Evolutionary conservation across 2,888 invertebrate genomes (phyloP).

Genomic region (Mythimna lalbum): DNA sequence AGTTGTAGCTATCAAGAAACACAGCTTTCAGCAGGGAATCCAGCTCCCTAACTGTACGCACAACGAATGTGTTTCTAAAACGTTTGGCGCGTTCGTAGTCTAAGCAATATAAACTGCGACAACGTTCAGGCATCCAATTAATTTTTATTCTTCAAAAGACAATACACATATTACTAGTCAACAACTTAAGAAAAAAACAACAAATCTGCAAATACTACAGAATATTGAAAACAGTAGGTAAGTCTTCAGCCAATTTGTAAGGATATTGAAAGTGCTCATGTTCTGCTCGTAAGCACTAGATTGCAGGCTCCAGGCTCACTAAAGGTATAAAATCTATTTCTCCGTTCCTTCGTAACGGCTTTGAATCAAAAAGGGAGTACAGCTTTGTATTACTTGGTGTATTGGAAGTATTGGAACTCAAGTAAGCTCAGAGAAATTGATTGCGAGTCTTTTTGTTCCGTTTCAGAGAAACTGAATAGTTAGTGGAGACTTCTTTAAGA

Average conservation of each 20-base stretch:
- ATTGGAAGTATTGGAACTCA: constrained; percentile 26
- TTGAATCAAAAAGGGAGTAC: constrained; percentile 14
- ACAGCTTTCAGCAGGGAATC: too few species aligned
- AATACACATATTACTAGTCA: too few species aligned
- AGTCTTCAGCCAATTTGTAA: constrained; percentile 35
- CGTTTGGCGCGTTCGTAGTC: too few species aligned
- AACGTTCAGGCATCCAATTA: neutral
- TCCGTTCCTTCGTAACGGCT: constrained; percentile 5
- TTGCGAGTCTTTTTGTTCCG: neutral
- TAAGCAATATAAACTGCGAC: neutral
- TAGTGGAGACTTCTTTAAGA: constrained; percentile 21
- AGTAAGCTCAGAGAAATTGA: constrained; percentile 15
- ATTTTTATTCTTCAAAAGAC: neutral
- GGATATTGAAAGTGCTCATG: constrained; percentile 42
- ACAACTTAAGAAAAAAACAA: neutral
- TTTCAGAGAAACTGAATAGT: constrained; percentile 21
- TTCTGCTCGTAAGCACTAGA: constrained; percentile 12
- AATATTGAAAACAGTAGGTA: constrained; percentile 3
- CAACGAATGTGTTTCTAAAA: too few species aligned
- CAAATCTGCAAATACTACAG: constrained; percentile 6
- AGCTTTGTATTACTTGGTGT: constrained; percentile 5
- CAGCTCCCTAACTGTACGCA: too few species aligned
- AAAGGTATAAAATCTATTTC: constrained; percentile 33
- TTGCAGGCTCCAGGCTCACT: constrained; percentile 23
- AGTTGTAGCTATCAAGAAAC: too few species aligned